Evolutionary conservation across 1,140 invertebrate species (phyloP), one percentile per base, ranked within the genome.

Genomic region (Drosophila carrolli): DNA sequence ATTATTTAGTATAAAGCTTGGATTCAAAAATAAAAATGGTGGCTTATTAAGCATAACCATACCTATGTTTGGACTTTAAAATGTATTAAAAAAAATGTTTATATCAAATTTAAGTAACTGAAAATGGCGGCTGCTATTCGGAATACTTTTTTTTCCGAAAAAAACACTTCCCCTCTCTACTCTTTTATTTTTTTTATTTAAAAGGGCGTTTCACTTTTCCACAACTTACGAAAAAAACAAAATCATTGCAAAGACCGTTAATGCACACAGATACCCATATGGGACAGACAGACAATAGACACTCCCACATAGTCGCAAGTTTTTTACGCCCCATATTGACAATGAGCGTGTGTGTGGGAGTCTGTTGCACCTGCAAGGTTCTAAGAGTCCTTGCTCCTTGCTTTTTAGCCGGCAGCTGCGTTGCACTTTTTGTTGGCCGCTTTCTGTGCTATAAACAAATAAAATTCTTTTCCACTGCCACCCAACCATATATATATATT

Each of bases 381-480:
- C 37, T 70, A 35, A 48, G 40, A 58, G 44, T 41, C 67, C 37
- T 32, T 37, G 66, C 43, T 50, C 59, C 40, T 47, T 44, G 47
- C 48, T 56, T 63, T 54, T 71, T 53, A 66, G 47, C 44, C 57
- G 63, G 63, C 75, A 77, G 83, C 63, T 73, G 67, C 53, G 61
- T 83, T 88, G 84, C 83, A 80, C 84, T 83, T 88, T 84, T 88
- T 82, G 71, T 73, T 35, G n/a, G 77, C 66, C 66, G 66, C 75
- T 46, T 63, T 54, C 77, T 67, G 59, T 44, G 82, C 82, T 67
- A 76, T 86, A 88, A 83, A 89, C 84, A 88, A 88, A 88, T 89
- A 83, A 79, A 86, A 88, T 59, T 70, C 60, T 66, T 41, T 48
- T 32, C 37, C 65, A 16, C 11, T 35, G 14, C 37, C 35, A 14